Conservation (phyloP, 2,888 invertebrate genomes). For the Tiliacea aurago region DNA sequence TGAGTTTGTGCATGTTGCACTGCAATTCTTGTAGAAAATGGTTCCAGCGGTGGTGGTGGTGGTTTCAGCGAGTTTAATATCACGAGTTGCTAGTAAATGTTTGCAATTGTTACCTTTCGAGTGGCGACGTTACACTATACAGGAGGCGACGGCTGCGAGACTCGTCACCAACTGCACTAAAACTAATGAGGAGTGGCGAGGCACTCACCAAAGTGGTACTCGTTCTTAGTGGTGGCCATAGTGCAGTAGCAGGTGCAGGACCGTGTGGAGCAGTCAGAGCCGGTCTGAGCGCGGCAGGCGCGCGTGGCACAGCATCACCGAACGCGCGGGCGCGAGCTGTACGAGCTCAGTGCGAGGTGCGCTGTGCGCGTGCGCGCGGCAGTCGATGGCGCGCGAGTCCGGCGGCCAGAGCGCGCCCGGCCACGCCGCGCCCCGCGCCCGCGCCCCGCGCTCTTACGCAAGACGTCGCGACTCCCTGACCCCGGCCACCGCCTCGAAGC, state of each 20-base stretch:
- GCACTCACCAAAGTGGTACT: constrained; percentile 85
- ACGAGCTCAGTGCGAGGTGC: constrained; percentile 53
- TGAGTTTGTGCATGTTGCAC: not conserved
- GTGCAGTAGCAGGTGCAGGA: constrained; percentile 66
- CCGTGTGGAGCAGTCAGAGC: constrained; percentile 24
- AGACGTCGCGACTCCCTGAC: constrained; percentile 68
- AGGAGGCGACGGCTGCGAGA: not conserved
- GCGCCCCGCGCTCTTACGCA: constrained; percentile 65
- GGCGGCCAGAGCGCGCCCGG: constrained; percentile 54
- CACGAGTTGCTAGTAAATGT: constrained; percentile 28
- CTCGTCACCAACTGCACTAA: constrained; percentile 4
- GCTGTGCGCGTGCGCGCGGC: constrained; percentile 76
- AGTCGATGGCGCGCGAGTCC: constrained; percentile 77
- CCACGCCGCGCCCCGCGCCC: constrained; percentile 48
- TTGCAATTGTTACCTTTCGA: constrained; percentile 35
- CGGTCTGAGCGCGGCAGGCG: constrained; percentile 54
- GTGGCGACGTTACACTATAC: not conserved
- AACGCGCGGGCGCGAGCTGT: constrained; percentile 42
- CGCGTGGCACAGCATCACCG: constrained; percentile 59
- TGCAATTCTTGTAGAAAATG: constrained; percentile 1
- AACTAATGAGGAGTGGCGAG: constrained; percentile 7
- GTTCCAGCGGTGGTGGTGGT: too few relatives aligned
- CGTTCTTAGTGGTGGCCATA: constrained; percentile 78
- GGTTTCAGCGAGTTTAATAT: constrained; percentile 12
- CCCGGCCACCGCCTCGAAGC: constrained; percentile 50